Base-by-base conservation (phyloP, 2,888 invertebrate genomes). In the Ephialtes manifestator region DNA sequence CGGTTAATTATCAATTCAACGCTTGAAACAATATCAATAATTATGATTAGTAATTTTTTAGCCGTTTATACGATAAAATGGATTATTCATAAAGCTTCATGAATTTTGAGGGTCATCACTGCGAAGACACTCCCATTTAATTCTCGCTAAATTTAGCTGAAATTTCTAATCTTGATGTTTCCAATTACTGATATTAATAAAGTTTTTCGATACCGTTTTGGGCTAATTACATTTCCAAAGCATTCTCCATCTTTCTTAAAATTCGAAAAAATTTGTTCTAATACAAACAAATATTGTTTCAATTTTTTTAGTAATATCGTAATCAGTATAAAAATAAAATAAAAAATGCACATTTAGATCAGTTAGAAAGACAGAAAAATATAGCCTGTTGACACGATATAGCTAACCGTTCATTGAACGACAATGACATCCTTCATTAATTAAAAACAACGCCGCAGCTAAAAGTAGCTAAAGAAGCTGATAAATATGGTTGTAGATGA, bases 401-500 rank as follows among this genome's bases (percentile, higher is more conserved):
- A 51, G 10, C 10, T 24, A 4, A 46, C 20, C 2, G 28, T 28
- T 28, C 11, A 13, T 58, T 28, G 28, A 58, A 4, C 58, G 13
- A 0, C 15, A 15, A 18, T 18, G 51, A 4, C 11, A 28, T 13
- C 24, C 11, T 28, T 15, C 58, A 13, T 20, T 11, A 53, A 20
- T 58, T 1, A 5, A 2, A 28, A 24, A 0, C 13, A 55, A 15
- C 4, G 2, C 15, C 15, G 24, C 4, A 28, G 1, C 11, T 1
- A 35, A 35, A 48, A 60, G 15, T 68, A 39, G 13, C 2, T 20
- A 8, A 15, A 55, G 28, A 18, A 3, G 39, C 13, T 18, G 39
- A 48, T 70, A 53, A 71, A 53, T 15, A 51, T 60, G 18, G 58
- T 7, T 51, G 24, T 70, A 13, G 35, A n/a, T 8, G 63, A 51